Evolutionary conservation across 2,113 vertebrate species (phyloP).

Genomic region (Ceyx cyanopectus): DNA sequence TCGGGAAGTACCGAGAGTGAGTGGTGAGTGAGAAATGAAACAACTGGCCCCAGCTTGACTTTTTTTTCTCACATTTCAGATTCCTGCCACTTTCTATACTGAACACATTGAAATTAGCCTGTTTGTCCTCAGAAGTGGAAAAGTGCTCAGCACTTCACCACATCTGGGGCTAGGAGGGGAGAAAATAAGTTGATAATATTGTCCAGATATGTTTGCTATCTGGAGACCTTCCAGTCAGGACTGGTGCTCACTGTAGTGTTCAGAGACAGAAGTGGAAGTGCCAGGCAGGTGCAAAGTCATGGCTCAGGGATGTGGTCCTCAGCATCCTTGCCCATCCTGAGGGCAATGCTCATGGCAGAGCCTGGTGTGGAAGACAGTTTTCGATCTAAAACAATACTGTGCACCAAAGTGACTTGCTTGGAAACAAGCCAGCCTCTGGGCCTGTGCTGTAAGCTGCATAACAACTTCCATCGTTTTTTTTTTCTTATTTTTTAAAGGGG

Average conservation of each 20-base stretch:
- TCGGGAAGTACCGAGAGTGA: not conserved
- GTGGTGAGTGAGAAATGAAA: not conserved
- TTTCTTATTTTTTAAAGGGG: not conserved
- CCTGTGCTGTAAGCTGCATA: not conserved
- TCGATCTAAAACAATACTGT: not conserved
- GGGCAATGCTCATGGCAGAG: not conserved
- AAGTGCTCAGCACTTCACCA: not conserved
- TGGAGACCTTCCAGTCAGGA: not conserved
- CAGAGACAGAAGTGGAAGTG: rapidly evolving
- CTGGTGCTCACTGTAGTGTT: rapidly evolving
- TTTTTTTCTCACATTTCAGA: not conserved
- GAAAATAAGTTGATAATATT: rapidly evolving
- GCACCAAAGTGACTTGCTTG: not conserved
- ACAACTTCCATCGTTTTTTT: not conserved
- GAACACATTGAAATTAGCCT: not conserved
- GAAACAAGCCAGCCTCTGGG: not conserved
- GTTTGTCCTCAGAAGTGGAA: not conserved
- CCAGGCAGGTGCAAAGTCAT: not conserved
- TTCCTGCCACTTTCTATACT: not conserved
- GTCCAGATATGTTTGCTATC: not conserved
- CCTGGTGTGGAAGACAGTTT: not conserved
- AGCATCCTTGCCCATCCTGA: not conserved
- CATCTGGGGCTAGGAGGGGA: not conserved
- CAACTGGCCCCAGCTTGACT: not conserved
- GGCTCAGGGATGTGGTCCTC: not conserved